phyloP scores from a whole-genome alignment of 1,140 invertebrate genomes.

The Drosophila chauvacae region DNA sequence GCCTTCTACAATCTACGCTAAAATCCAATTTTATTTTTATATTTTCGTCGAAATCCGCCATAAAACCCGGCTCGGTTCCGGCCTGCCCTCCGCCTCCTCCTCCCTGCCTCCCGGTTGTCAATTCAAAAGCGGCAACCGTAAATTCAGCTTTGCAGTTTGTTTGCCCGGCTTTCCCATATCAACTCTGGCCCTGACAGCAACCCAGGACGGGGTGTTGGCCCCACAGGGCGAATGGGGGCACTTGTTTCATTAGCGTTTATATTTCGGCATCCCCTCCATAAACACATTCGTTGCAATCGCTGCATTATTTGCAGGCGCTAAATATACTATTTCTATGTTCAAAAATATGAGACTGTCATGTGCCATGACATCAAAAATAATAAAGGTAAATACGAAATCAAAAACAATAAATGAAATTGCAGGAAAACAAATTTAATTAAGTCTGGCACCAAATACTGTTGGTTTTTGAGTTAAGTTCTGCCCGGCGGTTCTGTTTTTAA shows the following conservation, averaged over 20 bases:
- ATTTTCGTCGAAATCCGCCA: slow-evolving; percentile 71
- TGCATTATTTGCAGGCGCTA: slow-evolving; percentile 55
- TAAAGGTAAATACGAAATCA: not conserved
- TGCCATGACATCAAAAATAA: slow-evolving; percentile 4
- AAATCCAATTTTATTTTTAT: slow-evolving; percentile 83
- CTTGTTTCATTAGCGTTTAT: slow-evolving; percentile 72
- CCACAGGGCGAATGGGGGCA: not conserved
- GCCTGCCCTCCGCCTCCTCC: not conserved
- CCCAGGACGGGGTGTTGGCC: not conserved
- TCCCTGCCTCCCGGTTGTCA: slow-evolving; percentile 28
- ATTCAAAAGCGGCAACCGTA: slow-evolving; percentile 68
- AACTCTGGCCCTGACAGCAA: slow-evolving; percentile 29
- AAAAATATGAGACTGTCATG: slow-evolving; percentile 12
- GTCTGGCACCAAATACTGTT: slow-evolving; percentile 4
- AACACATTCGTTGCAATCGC: slow-evolving; percentile 26
- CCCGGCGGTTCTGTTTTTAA: not conserved
- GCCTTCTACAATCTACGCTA: slow-evolving; percentile 76
- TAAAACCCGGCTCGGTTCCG: slow-evolving; percentile 58
- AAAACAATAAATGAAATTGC: slow-evolving; percentile 12
- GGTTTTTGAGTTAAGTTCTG: not conserved
- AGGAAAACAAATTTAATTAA: slow-evolving; percentile 6
- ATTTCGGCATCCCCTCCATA: not conserved
- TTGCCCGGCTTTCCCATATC: slow-evolving; percentile 33
- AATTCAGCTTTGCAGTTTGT: slow-evolving; percentile 75
- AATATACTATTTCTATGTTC: slow-evolving; percentile 31